Evolutionary conservation across 2,888 invertebrate genomes (phyloP), one percentile per base, ranked within the genome.

Genomic region (Syrphus vitripennis): DNA sequence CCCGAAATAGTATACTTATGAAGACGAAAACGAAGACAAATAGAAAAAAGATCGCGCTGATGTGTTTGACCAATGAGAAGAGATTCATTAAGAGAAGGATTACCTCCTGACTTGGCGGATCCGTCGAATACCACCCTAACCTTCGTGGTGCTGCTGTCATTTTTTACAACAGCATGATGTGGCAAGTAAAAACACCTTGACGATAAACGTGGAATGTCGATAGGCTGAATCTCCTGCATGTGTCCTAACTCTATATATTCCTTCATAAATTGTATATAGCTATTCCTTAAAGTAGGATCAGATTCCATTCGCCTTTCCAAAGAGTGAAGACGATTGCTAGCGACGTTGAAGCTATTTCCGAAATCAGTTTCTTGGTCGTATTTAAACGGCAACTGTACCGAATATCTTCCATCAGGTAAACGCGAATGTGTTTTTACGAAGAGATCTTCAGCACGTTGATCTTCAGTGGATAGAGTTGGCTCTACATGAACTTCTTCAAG

Each of bases 101-200:
- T 9, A 31, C 10, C 4, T 55, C 31, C 55, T 7, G 29, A 31
- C 55, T 31, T 55, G 9, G 55, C 55, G 7, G 55, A 55, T 16
- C 29, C 55, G 6, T 40, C 40, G 6, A 40, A 40, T n/a, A n/a
- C 40, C n/a, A 40, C 40, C 40, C 40, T 40, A 6, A 55, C 16
- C 31, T 24, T 53, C 2, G 55, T 80, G 50, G 55, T 76, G 26
- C 67, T 61, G 16, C 84, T 84, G 9, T 79, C 75, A 5, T n/a
- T 21, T 59, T 84, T 84, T 26, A 80, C 34, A 26, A 86, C 77
- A 2, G 81, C 61, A 31, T 86, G 77, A 19, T 81, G 81, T n/a
- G 81, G 78, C 45, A 81, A 63, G 26, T 81, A 86, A 5, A 65
- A 76, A 14, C 53, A 65, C n/a, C 57, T 50, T 29, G n/a, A 31